A percentile compares a stretch with the other conserved stretches of the same genome.
phyloP scores from a whole-genome alignment of 2,888 invertebrate genomes.

The Ichneumoninae sp. region DNA sequence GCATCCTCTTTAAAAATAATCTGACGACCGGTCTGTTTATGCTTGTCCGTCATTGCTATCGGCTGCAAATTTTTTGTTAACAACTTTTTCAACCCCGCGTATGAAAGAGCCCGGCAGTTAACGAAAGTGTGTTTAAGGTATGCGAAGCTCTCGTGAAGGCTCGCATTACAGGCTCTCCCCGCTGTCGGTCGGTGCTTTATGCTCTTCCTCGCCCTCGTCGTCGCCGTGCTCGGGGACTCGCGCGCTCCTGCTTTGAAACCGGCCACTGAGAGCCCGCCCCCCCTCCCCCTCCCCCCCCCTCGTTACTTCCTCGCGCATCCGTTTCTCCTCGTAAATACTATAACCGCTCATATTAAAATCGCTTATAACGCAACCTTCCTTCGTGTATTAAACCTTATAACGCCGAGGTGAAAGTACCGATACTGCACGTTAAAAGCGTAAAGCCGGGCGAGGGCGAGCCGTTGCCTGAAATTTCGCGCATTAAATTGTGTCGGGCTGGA shows the following conservation, averaged over 20 bases:
- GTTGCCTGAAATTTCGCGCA: slow-evolving; percentile 5
- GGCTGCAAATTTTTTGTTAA: not conserved
- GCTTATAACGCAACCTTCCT: not conserved
- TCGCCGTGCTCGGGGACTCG: not conserved
- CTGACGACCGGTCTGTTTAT: not conserved
- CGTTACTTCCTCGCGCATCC: slow-evolving; percentile 32
- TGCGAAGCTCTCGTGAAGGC: slow-evolving; percentile 35
- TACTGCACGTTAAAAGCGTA: slow-evolving; percentile 19
- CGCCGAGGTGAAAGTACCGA: slow-evolving; percentile 3
- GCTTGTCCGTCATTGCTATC: not conserved
- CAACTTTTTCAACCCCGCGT: not conserved
- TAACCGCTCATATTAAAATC: slow-evolving; percentile 40
- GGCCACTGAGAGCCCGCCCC: not conserved
- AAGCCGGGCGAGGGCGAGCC: not conserved
- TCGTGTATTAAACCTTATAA: slow-evolving; percentile 30
- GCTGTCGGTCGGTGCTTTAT: slow-evolving; percentile 18
- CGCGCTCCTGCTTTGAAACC: slow-evolving; percentile 33
- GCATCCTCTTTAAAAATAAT: not conserved
- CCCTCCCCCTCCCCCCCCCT: not conserved
- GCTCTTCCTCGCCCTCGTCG: slow-evolving; percentile 30
- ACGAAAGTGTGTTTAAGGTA: slow-evolving; percentile 44
- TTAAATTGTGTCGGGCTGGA: slow-evolving; percentile 9
- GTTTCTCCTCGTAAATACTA: slow-evolving; percentile 42
- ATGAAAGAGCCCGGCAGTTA: slow-evolving; percentile 6
- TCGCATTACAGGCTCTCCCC: slow-evolving; percentile 11